phyloP scores from a whole-genome alignment of 2,888 invertebrate species.

The Danaus chrysippus region DNA sequence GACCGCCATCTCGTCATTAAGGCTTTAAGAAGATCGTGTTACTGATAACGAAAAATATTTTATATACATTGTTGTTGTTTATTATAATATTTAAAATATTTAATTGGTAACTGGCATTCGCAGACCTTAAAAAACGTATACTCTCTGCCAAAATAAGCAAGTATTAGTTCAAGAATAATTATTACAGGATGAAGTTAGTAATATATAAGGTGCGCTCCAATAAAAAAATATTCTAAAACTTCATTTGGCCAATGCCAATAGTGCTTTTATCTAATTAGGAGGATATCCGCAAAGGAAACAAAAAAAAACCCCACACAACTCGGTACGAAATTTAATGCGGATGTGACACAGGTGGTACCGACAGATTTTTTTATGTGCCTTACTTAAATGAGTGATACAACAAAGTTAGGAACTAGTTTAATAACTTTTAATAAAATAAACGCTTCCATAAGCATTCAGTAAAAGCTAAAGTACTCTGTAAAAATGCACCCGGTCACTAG shows the following conservation, averaged over 20 bases:
- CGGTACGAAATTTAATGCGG: not conserved
- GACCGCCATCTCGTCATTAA: not conserved
- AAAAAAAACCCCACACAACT: slow-evolving; percentile 3
- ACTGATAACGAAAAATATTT: slow-evolving; percentile 1
- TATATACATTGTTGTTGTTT: not conserved
- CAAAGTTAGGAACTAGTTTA: too few relatives aligned
- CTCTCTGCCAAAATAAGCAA: too few relatives aligned
- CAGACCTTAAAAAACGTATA: too few relatives aligned
- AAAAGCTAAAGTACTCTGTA: too few relatives aligned
- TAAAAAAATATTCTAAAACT: not conserved
- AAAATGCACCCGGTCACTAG: too few relatives aligned
- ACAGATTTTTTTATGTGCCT: not conserved
- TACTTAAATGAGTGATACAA: too few relatives aligned
- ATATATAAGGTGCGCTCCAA: too few relatives aligned
- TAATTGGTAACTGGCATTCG: not conserved
- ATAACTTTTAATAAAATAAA: too few relatives aligned
- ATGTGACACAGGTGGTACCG: not conserved
- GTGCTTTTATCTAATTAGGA: not conserved
- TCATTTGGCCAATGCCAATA: not conserved
- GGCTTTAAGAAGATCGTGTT: not conserved
- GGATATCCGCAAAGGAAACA: slow-evolving; percentile 13
- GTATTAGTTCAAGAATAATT: not conserved
- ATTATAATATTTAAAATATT: not conserved
- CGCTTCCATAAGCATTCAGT: too few relatives aligned
- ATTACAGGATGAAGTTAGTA: not conserved